A percentile compares a stretch with the other conserved stretches of the same genome.
These are phyloP conservation scores for Thamnophis elegans DNA, from an alignment of 2,797 vertebrate species.

Conservation along the genomic window DNA sequence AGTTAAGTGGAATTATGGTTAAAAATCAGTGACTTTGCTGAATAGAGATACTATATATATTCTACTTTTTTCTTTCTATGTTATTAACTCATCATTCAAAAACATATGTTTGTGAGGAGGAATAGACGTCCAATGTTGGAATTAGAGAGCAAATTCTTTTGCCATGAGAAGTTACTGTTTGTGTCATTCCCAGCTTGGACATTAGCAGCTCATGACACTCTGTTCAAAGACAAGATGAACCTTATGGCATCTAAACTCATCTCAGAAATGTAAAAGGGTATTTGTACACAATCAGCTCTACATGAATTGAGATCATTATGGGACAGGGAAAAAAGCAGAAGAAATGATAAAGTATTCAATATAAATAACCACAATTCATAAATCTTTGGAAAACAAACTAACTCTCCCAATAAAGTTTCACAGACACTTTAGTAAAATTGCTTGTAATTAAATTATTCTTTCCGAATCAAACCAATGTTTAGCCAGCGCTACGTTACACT, in stretches of 20 bases:
- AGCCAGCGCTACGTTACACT: neutral
- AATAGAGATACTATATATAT: neutral
- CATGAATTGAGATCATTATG: neutral
- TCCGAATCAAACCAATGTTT: neutral
- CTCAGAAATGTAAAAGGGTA: neutral
- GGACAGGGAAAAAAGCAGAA: neutral
- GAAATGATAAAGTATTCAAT: neutral
- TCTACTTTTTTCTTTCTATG: neutral
- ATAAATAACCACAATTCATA: neutral
- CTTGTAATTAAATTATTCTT: neutral
- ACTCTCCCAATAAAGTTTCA: neutral
- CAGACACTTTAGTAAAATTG: neutral
- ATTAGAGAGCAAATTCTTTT: neutral
- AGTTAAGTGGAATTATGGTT: neutral
- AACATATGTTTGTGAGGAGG: neutral
- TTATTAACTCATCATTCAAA: neutral
- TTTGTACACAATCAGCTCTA: neutral
- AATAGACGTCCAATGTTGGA: neutral
- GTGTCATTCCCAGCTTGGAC: neutral
- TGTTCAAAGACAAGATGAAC: neutral
- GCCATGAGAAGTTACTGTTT: neutral
- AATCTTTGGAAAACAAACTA: neutral
- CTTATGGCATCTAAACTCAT: neutral
- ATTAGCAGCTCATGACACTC: neutral
- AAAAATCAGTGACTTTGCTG: neutral